Evolutionary conservation across 2,113 vertebrate genomes (phyloP).

Genomic region (Corynorhinus townsendii): DNA sequence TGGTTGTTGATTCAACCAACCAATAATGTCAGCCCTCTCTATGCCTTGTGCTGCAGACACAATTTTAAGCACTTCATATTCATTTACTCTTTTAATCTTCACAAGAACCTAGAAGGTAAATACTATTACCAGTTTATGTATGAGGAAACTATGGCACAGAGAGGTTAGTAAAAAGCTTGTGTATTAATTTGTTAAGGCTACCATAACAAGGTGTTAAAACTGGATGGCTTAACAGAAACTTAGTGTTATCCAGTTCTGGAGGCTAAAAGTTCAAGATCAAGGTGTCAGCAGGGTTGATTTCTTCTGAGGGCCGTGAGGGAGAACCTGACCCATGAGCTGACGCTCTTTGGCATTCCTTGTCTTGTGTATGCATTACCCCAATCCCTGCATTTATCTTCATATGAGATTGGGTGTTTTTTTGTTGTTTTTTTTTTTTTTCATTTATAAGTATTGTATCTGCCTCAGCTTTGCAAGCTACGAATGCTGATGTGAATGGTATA

Average conservation of each 20-base stretch:
- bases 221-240: not conserved
- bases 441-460: conserved; percentile 9
- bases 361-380: not conserved
- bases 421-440: not conserved
- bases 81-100: not conserved
- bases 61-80: not conserved
- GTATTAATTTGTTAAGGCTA: not conserved
- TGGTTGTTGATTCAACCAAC: not conserved
- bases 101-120: not conserved
- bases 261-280: not conserved
- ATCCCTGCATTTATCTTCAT: not conserved
- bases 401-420: not conserved
- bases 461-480: conserved; percentile 38
- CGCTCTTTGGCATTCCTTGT: not conserved
- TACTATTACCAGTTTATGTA: not conserved
- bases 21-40: not conserved
- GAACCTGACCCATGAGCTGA: not conserved
- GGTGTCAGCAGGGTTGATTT: not conserved
- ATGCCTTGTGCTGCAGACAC: not conserved
- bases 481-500: conserved; percentile 45
- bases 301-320: not conserved
- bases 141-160: not conserved
- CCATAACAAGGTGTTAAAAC: not conserved
- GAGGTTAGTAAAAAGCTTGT: not conserved
- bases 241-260: not conserved